These are phyloP conservation scores for Pelodiscus sinensis DNA, from an alignment of 2,113 vertebrate species.

Conservation along the genomic window DNA sequence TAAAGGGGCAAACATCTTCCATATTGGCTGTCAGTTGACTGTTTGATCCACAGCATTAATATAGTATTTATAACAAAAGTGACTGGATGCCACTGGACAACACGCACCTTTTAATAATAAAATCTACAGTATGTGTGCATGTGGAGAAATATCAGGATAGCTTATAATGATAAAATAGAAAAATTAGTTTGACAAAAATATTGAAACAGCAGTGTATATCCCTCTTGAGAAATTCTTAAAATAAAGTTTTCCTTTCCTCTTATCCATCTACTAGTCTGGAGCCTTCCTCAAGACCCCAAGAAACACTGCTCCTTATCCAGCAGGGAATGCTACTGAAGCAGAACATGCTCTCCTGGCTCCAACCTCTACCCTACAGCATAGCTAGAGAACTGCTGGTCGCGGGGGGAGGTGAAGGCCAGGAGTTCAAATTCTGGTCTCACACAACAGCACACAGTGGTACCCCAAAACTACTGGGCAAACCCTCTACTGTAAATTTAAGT, in stretches of 20 bases:
- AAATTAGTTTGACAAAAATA: background rate
- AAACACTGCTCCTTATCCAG: slow-evolving; percentile 29
- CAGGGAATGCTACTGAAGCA: background rate
- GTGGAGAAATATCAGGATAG: background rate
- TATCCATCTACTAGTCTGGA: background rate
- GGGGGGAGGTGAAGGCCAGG: background rate
- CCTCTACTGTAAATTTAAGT: background rate
- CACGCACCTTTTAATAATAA: slow-evolving; percentile 49
- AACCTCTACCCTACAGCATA: slow-evolving; percentile 23
- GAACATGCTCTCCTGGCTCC: background rate
- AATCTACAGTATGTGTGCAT: slow-evolving; percentile 8
- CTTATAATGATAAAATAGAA: slow-evolving; percentile 32
- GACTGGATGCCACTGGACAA: slow-evolving; percentile 37
- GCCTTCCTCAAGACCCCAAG: slow-evolving; percentile 15
- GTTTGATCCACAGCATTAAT: slow-evolving; percentile 73
- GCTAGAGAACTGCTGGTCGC: slow-evolving; percentile 1
- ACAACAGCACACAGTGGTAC: background rate
- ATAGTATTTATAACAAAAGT: slow-evolving; percentile 38
- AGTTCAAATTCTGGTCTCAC: background rate
- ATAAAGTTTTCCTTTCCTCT: background rate
- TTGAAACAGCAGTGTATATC: background rate
- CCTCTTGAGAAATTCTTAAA: background rate
- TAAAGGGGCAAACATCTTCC: slow-evolving; percentile 83
- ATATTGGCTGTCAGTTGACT: slow-evolving; percentile 80
- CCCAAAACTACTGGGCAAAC: background rate